Percentiles rank a stretch among this genome's conserved stretches.
Evolutionary conservation across 2,888 invertebrate genomes (phyloP).

Genomic region (Mythimna albipuncta): DNA sequence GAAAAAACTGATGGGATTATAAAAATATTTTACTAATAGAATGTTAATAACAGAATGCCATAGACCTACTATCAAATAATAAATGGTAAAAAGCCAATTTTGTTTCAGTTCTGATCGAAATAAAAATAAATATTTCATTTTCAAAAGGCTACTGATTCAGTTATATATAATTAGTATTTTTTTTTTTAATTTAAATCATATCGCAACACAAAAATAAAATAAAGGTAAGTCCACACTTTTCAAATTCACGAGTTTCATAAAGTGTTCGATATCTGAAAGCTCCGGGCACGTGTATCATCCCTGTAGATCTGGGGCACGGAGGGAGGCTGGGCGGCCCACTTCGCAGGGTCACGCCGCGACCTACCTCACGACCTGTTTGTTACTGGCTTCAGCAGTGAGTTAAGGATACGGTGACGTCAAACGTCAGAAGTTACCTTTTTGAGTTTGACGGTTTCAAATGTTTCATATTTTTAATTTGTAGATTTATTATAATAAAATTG

Average conservation of each 20-base stretch:
- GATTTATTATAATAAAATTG: no score
- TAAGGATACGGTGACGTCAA: conserved; percentile 39
- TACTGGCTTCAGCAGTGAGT: conserved; percentile 48
- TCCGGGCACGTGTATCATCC: conserved; percentile 61
- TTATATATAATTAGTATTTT: no score
- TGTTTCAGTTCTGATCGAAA: background rate
- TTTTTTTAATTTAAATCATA: no score
- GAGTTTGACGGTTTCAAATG: background rate
- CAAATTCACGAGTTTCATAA: background rate
- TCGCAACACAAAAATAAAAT: background rate
- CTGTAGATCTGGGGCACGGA: conserved; percentile 70
- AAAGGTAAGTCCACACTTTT: conserved; percentile 7
- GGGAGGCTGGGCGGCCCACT: conserved; percentile 72
- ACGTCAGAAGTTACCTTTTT: conserved; percentile 8
- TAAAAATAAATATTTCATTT: background rate
- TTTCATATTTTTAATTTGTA: no score
- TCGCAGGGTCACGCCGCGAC: conserved; percentile 77
- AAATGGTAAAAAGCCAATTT: background rate
- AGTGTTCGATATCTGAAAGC: conserved; percentile 28
- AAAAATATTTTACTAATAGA: background rate
- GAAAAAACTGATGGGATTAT: background rate
- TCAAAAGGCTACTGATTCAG: no score
- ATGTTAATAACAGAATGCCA: background rate
- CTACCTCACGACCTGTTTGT: conserved; percentile 83
- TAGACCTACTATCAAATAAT: background rate